A percentile compares a stretch with the other conserved stretches of the same genome.
Conservation (phyloP, 2,113 vertebrate genomes). For the Aix galericulata region DNA sequence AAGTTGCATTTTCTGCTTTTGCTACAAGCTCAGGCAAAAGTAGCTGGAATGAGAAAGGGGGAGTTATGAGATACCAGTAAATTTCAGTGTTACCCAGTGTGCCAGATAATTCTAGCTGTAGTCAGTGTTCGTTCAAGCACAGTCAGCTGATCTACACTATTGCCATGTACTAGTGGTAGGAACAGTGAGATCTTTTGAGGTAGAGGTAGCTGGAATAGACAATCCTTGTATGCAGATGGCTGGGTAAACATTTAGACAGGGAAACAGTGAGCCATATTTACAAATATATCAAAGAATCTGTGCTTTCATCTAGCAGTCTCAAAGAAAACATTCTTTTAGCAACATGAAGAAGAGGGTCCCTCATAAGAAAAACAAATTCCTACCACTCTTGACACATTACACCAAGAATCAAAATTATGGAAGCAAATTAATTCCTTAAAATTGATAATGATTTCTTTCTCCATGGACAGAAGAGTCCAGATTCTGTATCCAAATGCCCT, state of each 20-base stretch:
- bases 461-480: neutral
- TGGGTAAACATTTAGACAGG: neutral
- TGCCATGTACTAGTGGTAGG: neutral
- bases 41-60: neutral
- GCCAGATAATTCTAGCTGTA: neutral
- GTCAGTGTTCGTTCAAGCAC: neutral
- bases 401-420: neutral
- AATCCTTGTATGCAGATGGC: neutral
- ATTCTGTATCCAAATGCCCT: neutral
- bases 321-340: neutral
- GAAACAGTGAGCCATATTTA: neutral
- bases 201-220: neutral
- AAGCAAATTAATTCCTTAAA: neutral
- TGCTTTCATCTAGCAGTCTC: neutral
- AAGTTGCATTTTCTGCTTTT: neutral
- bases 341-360: neutral
- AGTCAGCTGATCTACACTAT: neutral
- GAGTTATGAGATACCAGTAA: neutral
- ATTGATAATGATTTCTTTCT: neutral
- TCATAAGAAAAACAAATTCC: neutral
- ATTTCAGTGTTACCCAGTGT: neutral
- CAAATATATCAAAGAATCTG: neutral
- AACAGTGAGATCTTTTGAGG: neutral
- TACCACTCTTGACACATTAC: neutral
- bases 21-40: neutral